Evolutionary conservation across 2,797 vertebrate species (phyloP).

Genomic region (Calcarius lapponicus): DNA sequence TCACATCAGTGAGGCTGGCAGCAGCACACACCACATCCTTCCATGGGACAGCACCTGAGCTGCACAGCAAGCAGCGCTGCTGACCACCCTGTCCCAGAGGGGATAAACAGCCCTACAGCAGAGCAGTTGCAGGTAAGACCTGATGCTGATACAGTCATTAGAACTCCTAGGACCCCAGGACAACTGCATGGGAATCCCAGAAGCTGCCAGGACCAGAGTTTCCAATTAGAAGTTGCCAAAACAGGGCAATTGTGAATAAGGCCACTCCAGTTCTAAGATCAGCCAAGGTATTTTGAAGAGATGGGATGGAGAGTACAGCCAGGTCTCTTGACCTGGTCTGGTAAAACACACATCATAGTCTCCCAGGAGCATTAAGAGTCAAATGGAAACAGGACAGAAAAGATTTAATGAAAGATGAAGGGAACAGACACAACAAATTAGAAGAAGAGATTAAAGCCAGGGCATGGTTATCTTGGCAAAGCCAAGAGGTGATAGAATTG

Average conservation of each 20-base stretch:
- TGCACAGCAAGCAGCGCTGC: not conserved
- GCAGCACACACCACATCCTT: not conserved
- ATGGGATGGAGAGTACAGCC: not conserved
- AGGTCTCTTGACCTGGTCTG: not conserved
- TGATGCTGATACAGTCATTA: not conserved
- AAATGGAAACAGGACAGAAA: not conserved
- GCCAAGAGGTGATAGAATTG: not conserved
- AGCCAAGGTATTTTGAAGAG: not conserved
- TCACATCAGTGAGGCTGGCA: not conserved
- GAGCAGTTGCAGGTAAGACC: not conserved
- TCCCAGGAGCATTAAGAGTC: not conserved
- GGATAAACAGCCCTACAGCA: not conserved
- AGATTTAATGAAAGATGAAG: not conserved
- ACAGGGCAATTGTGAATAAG: not conserved
- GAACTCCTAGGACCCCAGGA: not conserved
- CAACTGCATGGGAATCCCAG: not conserved
- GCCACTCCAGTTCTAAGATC: not conserved
- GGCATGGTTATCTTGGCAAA: not conserved
- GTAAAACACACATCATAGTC: not conserved
- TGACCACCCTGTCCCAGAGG: not conserved
- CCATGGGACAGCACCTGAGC: not conserved
- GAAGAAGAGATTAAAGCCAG: slow-evolving; percentile 20
- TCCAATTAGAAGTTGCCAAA: not conserved
- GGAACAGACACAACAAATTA: not conserved
- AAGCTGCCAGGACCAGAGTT: not conserved